Percentiles rank a stretch among this genome's conserved stretches.
These are phyloP conservation scores for Macrobrachium nipponense DNA, from an alignment of 1,140 invertebrate genomes.

Conservation along the genomic window DNA sequence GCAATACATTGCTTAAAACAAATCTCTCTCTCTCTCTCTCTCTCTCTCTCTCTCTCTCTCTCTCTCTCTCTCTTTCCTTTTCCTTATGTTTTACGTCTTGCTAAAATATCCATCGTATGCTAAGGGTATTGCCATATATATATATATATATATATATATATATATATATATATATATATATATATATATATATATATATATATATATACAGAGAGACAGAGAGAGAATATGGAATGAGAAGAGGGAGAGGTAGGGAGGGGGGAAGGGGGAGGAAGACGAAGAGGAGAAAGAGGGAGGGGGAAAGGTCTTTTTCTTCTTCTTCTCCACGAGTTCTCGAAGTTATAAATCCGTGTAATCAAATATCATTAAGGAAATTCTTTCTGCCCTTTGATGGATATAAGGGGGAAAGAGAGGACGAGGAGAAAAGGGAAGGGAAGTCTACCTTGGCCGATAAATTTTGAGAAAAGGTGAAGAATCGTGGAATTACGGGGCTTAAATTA, in stretches of 20 bases:
- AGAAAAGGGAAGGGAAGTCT: neutral
- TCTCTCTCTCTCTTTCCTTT: neutral
- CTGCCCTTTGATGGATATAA: neutral
- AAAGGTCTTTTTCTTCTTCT: neutral
- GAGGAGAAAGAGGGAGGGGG: neutral
- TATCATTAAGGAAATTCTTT: too few species aligned
- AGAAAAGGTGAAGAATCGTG: neutral
- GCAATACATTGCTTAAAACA: too few species aligned
- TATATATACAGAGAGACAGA: neutral
- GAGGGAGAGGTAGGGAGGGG: neutral
- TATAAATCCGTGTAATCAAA: too few species aligned
- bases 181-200: neutral
- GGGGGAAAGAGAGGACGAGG: neutral
- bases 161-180: too few species aligned
- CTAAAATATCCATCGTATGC: neutral
- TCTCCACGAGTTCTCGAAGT: too few species aligned
- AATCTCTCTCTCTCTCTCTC: slow-evolving; percentile 9
- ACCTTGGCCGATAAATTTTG: neutral
- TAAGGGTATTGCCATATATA: too few species aligned
- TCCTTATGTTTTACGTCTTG: neutral
- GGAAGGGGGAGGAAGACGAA: neutral
- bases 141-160: too few species aligned
- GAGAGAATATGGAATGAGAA: too few species aligned
- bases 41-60: neutral
- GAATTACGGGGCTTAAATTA: neutral